Conservation (phyloP, 2,113 vertebrate species). For the Gasterosteus aculeatus region DNA sequence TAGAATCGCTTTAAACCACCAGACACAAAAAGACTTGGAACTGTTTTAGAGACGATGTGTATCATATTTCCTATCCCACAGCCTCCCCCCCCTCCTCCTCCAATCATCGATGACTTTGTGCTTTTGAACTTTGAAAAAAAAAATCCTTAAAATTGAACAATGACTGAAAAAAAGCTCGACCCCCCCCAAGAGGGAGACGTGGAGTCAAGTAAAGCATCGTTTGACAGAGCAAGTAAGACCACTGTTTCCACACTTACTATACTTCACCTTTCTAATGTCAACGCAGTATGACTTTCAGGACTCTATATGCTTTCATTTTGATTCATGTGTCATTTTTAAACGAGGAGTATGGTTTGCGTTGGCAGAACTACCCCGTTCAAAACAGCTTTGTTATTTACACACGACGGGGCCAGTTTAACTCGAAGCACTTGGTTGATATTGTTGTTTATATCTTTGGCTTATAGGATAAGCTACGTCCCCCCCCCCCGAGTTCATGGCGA, state of each 20-base stretch:
- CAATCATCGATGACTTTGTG: slow-evolving; percentile 82
- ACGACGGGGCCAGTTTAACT: slow-evolving; percentile 47
- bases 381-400: slow-evolving; percentile 33
- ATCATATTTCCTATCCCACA: slow-evolving; percentile 82
- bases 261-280: slow-evolving; percentile 75
- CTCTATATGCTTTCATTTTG: slow-evolving; percentile 71
- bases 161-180: slow-evolving; percentile 69
- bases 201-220: slow-evolving; percentile 81
- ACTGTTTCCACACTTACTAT: slow-evolving; percentile 84
- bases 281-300: slow-evolving; percentile 70
- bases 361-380: slow-evolving; percentile 31
- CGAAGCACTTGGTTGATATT: slow-evolving; percentile 74
- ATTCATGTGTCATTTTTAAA: slow-evolving; percentile 51
- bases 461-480: slow-evolving; percentile 48
- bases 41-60: slow-evolving; percentile 81
- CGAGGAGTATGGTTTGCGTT: slow-evolving; percentile 53
- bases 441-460: slow-evolving; percentile 68
- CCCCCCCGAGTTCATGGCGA: slow-evolving; percentile 61
- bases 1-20: slow-evolving; percentile 47
- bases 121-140: slow-evolving; percentile 73
- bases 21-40: slow-evolving; percentile 71
- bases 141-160: slow-evolving; percentile 70
- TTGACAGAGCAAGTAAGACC: slow-evolving; percentile 91
- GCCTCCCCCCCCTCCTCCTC: slow-evolving; percentile 47
- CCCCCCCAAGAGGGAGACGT: slow-evolving; percentile 53